A percentile compares a stretch with the other conserved stretches of the same genome.
These are phyloP conservation scores for Sardinella longiceps DNA, from an alignment of 2,797 vertebrate species.

Conservation along the genomic window DNA sequence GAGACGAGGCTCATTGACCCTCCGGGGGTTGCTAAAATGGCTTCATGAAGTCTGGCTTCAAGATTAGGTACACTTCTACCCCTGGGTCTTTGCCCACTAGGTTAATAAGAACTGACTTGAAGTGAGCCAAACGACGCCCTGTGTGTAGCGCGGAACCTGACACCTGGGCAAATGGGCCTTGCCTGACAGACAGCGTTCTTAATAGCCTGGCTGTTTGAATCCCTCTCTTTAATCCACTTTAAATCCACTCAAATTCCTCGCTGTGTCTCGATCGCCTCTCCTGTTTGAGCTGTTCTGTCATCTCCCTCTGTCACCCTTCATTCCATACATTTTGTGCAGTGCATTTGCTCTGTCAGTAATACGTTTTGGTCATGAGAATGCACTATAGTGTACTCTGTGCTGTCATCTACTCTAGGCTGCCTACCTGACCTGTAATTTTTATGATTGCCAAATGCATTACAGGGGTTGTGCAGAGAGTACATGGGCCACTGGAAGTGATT, in stretches of 20 bases:
- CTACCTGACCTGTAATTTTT: neutral
- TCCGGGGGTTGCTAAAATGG: neutral
- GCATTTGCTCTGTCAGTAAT: too few species aligned
- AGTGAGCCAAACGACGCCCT: neutral
- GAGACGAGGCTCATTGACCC: neutral
- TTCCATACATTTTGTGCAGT: neutral
- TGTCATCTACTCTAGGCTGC: neutral
- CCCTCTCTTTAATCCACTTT: constrained; percentile 3
- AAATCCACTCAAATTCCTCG: constrained; percentile 31
- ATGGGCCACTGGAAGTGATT: neutral
- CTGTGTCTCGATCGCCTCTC: neutral
- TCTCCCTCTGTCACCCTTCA: neutral
- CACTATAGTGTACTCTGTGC: neutral
- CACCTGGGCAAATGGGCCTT: constrained; percentile 17
- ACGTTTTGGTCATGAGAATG: neutral
- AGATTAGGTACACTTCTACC: neutral
- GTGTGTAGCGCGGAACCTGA: neutral
- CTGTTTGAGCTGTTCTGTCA: neutral
- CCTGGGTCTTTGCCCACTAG: neutral
- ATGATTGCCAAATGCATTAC: neutral
- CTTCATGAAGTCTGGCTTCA: neutral
- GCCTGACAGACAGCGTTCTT: constrained; percentile 4
- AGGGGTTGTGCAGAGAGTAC: neutral
- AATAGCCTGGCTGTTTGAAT: neutral
- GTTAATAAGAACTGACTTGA: neutral